Base-by-base conservation (phyloP, 2,888 invertebrate species). In the Trachelus troglodyta region DNA sequence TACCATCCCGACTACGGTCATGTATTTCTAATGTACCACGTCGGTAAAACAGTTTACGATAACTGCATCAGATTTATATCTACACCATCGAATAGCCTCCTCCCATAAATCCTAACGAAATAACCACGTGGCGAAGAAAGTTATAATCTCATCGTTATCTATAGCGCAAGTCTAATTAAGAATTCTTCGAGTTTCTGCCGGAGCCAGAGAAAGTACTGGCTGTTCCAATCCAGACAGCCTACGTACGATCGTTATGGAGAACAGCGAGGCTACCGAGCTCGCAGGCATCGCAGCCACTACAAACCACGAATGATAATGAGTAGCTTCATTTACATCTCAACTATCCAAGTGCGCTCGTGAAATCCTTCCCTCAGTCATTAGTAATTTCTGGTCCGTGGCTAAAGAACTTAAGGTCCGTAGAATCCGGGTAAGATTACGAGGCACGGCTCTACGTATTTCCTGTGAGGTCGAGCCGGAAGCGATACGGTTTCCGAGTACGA, bases 171-270 rank as follows among this genome's bases (percentile, higher is more conserved):
- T 23, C 56, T 56, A 23, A 56, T 56, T 56, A 56, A 56, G 56
- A 56, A 56, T 56, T 56, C 56, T 56, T 23, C 12, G 12, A 71
- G 31, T 31, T 71, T 71, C 71, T 34, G 71, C 31, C 71, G 71
- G 71, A 71, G 31, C 9, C 15, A 23, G 71, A 71, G 71, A 71
- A 71, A 71, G 71, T 71, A 33, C 71, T 4, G 71, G 15, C 23
- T 56, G 56, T 23, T 56, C 56, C 56, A 56, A 56, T 56, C 71
- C 12, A 31, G 33, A 31, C 71, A 71, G 71, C 9, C 56, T 23
- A 86, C 85, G 85, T 86, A 85, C 83, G 79, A 83, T 84, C 85
- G 84, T 85, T 86, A 84, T 82, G 83, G 79, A 81, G 77, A 56
- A 56, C 56, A 56, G 23, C 56, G 56, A 23, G 56, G 23, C 56